These are phyloP conservation scores for Thumatha senex DNA, from an alignment of 2,888 invertebrate genomes.

Conservation along the genomic window DNA sequence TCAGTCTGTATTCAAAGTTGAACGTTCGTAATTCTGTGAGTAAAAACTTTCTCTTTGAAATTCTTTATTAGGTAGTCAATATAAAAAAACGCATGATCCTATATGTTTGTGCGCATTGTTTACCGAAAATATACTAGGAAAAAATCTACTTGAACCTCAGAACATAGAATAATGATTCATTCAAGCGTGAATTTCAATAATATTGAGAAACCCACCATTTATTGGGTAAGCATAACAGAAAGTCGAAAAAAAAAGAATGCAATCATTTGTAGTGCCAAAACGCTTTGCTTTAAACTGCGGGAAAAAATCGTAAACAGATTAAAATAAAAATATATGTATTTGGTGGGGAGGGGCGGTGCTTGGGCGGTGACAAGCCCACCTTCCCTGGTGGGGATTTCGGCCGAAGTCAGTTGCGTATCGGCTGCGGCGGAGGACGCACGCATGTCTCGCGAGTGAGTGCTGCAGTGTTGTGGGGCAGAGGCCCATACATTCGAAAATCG, in stretches of 20 bases:
- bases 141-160: too few species aligned
- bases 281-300: conserved; percentile 43
- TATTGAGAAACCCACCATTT: background rate
- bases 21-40: too few species aligned
- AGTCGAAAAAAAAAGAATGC: conserved; percentile 23
- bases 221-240: too few species aligned
- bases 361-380: conserved; percentile 52
- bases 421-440: conserved; percentile 70
- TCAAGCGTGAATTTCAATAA: background rate
- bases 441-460: conserved; percentile 70
- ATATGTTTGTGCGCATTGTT: background rate
- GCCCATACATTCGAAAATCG: conserved; percentile 79
- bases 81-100: background rate
- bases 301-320: conserved; percentile 56
- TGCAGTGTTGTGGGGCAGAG: conserved; percentile 77
- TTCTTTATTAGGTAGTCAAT: too few species aligned
- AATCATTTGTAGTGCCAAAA: conserved; percentile 44
- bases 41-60: too few species aligned
- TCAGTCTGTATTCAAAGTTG: too few species aligned
- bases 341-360: conserved; percentile 51
- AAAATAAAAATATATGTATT: conserved; percentile 40
- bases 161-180: too few species aligned
- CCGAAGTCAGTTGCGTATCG: conserved; percentile 67
- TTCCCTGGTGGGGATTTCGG: conserved; percentile 44
- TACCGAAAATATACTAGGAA: background rate